Conservation (phyloP, 2,888 invertebrate species). For the Xestia xanthographa region DNA sequence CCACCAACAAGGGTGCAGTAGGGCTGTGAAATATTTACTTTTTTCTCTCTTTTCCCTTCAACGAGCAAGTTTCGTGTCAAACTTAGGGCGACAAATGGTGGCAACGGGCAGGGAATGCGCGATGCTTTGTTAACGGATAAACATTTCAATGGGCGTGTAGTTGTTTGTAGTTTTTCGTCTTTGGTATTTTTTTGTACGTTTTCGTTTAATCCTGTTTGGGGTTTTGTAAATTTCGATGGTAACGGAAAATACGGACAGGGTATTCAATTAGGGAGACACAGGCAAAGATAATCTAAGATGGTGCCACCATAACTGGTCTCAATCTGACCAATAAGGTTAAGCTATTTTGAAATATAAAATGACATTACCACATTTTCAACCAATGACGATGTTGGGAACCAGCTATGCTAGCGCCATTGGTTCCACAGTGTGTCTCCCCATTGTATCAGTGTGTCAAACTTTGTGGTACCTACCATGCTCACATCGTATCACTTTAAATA, state of each 20-base stretch:
- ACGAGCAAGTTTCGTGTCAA: conserved; percentile 82
- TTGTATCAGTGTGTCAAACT: too few species aligned
- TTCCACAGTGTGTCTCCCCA: too few species aligned
- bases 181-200: conserved; percentile 35
- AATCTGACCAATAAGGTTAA: too few species aligned
- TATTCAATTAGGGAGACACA: too few species aligned
- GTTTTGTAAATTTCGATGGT: conserved; percentile 11
- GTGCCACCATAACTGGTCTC: too few species aligned
- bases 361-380: too few species aligned
- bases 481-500: too few species aligned
- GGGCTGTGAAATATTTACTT: conserved; percentile 87
- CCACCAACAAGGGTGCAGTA: conserved; percentile 87
- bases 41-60: conserved; percentile 78
- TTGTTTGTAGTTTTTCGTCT: conserved; percentile 60
- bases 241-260: neutral
- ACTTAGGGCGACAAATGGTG: conserved; percentile 82
- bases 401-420: too few species aligned
- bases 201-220: conserved; percentile 48
- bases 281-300: too few species aligned
- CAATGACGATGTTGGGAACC: too few species aligned
- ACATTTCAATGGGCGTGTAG: conserved; percentile 66
- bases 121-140: conserved; percentile 75
- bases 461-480: too few species aligned
- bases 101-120: conserved; percentile 73
- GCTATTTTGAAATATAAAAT: too few species aligned